Evolutionary conservation across 2,113 vertebrate genomes (phyloP).

Genomic region (Anhinga anhinga): DNA sequence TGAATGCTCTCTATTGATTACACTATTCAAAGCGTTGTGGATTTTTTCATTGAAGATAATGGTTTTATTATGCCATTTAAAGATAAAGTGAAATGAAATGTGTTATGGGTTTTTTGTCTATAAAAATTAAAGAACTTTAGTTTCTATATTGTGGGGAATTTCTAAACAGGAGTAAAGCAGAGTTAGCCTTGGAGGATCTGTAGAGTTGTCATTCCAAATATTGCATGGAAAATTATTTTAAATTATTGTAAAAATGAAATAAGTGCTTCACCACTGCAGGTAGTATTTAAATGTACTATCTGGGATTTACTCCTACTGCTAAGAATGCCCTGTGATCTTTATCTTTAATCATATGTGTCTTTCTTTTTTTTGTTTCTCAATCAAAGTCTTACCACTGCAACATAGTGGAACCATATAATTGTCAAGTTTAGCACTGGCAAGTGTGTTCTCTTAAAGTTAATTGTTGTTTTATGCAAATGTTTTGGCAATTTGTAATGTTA

Average conservation of each 20-base stretch:
- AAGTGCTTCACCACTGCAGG: neutral
- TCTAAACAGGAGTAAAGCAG: neutral
- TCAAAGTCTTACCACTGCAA: neutral
- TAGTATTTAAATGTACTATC: neutral
- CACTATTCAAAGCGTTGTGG: neutral
- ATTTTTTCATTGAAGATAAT: neutral
- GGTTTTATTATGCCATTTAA: neutral
- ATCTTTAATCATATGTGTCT: neutral
- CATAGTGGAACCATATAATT: neutral
- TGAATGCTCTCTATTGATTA: neutral
- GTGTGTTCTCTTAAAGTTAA: neutral
- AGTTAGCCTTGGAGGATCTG: neutral
- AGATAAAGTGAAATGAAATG: neutral
- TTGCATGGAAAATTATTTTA: neutral
- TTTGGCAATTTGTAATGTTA: conserved; percentile 8
- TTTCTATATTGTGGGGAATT: neutral
- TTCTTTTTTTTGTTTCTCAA: neutral
- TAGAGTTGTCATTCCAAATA: neutral
- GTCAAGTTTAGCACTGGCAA: neutral
- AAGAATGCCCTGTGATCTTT: neutral
- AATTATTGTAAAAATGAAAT: neutral
- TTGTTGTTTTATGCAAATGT: neutral
- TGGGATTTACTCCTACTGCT: neutral
- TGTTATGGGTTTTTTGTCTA: neutral
- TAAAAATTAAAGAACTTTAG: neutral